Evolutionary conservation across 2,888 invertebrate species (phyloP), one percentile per base, ranked within the genome.

Genomic region (Dinocampus coccinellae): DNA sequence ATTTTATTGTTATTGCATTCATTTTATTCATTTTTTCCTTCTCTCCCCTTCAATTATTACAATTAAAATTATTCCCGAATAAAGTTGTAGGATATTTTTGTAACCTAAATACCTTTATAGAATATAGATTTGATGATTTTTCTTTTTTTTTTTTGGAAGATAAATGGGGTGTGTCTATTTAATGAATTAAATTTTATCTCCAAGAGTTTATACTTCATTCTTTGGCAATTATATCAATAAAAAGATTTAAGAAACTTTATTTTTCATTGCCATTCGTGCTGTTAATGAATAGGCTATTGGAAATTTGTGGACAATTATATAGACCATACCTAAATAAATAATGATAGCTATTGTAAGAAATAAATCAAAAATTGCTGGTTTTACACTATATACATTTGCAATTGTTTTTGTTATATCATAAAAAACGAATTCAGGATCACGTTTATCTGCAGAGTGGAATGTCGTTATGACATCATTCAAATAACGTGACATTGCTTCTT

Each of bases 331-430:
- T 68, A 99, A 90, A 88, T 99, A 99, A 26, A 92, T 90, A 39
- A 93, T 90, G 82, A 99, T 98, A 42, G 92, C 93, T 73, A 95
- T 88, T 0, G 98, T 97, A 13, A 99, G 90, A 80, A 99, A 93
- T 80, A 99, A 92, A 90, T 99, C 99, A 89, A 99, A 99, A 70
- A 98, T 93, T 10, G 99, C 99, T 75, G 99, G 99, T 86, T 99
- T 99, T 6, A 98, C 98, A 87, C 97, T 96, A 88, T 98, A 98
- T 7, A 97, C 94, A 88, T 94, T 94, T 78, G 98, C 91, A 29
- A 90, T 90, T 33, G 95, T 94, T 77, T 92, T 91, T 0, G 94
- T 93, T 52, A 94, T 92, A 78, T 95, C 94, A 86, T 97, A 98
- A 79, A 98, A 93, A 80, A 95, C 92, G 88, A 95, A 96, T 84